Percentiles rank a stretch among this genome's conserved stretches.
Evolutionary conservation across 2,797 vertebrate species (phyloP).

Genomic region (Darevskia nairensis): DNA sequence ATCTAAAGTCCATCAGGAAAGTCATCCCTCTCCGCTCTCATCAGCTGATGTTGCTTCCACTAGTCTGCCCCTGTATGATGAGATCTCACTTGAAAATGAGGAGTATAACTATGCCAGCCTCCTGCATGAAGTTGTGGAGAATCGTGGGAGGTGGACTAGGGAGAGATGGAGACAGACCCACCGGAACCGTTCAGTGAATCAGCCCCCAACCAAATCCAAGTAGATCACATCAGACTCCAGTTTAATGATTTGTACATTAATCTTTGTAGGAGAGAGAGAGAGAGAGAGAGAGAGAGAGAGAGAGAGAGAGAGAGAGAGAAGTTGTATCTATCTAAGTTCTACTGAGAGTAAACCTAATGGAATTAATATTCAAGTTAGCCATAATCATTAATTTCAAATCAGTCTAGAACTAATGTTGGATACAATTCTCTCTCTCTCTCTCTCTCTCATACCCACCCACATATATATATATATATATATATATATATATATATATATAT

Average conservation of each 20-base stretch:
- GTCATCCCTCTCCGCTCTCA: not conserved
- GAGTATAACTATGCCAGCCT: slow-evolving; percentile 79
- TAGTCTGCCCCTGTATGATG: slow-evolving; percentile 68
- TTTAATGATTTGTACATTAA: not conserved
- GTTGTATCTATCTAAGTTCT: too few relatives aligned
- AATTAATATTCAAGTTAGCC: too few relatives aligned
- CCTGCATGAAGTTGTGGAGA: slow-evolving; percentile 84
- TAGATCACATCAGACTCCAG: not conserved
- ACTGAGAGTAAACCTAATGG: too few relatives aligned
- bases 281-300: not conserved
- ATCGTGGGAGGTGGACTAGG: slow-evolving; percentile 84
- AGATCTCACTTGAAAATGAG: slow-evolving; percentile 69
- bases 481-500: too few relatives aligned
- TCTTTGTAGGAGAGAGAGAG: not conserved
- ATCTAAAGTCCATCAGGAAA: not conserved
- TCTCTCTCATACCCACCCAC: too few relatives aligned
- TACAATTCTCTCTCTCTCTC: too few relatives aligned
- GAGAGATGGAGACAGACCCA: slow-evolving; percentile 81
- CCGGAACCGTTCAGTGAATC: slow-evolving; percentile 54
- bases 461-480: too few relatives aligned
- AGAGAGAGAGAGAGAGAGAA: not conserved
- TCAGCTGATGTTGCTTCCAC: slow-evolving; percentile 33
- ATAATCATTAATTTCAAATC: too few relatives aligned
- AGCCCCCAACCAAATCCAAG: not conserved
- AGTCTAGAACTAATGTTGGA: too few relatives aligned